Conservation (phyloP, 2,113 vertebrate species). For the Emydocephalus ijimae region DNA sequence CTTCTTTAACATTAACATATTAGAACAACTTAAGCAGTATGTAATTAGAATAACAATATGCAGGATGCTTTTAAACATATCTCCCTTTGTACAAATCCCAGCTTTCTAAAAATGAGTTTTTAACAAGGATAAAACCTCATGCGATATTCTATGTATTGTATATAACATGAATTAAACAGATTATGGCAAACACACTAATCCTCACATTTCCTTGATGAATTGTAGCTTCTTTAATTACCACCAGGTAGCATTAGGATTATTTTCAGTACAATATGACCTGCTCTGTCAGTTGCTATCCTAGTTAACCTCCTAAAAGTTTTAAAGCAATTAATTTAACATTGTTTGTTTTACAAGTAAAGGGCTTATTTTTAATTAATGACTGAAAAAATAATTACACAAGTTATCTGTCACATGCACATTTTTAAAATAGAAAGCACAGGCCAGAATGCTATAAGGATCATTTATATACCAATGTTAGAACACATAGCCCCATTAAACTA, state of each 20-base stretch:
- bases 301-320: not conserved
- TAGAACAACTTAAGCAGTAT: not conserved
- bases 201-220: not conserved
- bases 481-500: not conserved
- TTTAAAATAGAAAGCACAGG: not conserved
- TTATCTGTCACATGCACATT: not conserved
- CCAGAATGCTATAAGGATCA: not conserved
- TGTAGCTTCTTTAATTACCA: not conserved
- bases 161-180: not conserved
- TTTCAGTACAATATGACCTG: not conserved
- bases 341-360: not conserved
- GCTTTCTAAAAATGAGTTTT: not conserved
- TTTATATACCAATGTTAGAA: not conserved
- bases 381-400: not conserved
- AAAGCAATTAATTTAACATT: not conserved
- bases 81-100: not conserved
- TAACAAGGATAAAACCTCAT: not conserved
- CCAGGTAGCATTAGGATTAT: not conserved
- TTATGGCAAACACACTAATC: not conserved
- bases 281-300: not conserved
- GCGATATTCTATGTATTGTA: not conserved
- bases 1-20: not conserved
- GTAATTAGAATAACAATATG: not conserved
- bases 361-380: not conserved
- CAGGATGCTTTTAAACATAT: not conserved